A percentile compares a stretch with the other conserved stretches of the same genome.
phyloP scores from a whole-genome alignment of 2,113 vertebrate genomes.

The Arenaria interpres region DNA sequence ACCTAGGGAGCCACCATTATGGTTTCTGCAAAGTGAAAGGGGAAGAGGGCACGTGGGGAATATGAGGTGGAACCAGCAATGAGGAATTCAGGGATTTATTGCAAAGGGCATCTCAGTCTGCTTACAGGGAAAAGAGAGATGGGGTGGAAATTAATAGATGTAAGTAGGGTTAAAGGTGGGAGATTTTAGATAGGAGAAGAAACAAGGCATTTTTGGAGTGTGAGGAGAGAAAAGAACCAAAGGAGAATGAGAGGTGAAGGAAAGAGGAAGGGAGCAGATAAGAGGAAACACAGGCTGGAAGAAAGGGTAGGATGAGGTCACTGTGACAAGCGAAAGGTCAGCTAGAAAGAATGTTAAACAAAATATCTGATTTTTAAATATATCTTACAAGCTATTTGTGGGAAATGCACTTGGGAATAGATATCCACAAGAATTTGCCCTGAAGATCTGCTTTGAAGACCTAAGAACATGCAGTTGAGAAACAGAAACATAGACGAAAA shows the following conservation, averaged over 20 bases:
- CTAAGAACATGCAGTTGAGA: constrained; percentile 23
- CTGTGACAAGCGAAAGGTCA: not conserved
- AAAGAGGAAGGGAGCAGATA: constrained; percentile 9
- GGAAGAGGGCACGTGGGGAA: not conserved
- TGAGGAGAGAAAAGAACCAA: not conserved
- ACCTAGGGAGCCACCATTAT: not conserved
- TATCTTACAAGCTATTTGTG: constrained; percentile 46
- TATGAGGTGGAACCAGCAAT: not conserved
- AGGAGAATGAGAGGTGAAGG: constrained; percentile 1
- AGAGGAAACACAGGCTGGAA: not conserved
- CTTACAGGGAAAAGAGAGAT: not conserved
- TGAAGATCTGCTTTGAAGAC: constrained; percentile 56
- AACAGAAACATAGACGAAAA: not conserved
- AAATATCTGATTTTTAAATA: constrained; percentile 60
- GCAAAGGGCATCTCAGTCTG: not conserved
- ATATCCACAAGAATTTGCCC: constrained; percentile 65
- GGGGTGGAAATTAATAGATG: not conserved
- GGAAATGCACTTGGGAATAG: constrained; percentile 43
- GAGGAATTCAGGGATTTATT: not conserved
- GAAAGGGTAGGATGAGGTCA: constrained; percentile 23
- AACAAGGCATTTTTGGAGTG: not conserved
- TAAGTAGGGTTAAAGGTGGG: not conserved
- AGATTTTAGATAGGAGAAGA: not conserved
- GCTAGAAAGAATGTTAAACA: constrained; percentile 45
- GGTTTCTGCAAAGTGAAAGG: not conserved